Base-by-base conservation (phyloP, 2,888 invertebrate species). In the Eristalis intricaria region DNA sequence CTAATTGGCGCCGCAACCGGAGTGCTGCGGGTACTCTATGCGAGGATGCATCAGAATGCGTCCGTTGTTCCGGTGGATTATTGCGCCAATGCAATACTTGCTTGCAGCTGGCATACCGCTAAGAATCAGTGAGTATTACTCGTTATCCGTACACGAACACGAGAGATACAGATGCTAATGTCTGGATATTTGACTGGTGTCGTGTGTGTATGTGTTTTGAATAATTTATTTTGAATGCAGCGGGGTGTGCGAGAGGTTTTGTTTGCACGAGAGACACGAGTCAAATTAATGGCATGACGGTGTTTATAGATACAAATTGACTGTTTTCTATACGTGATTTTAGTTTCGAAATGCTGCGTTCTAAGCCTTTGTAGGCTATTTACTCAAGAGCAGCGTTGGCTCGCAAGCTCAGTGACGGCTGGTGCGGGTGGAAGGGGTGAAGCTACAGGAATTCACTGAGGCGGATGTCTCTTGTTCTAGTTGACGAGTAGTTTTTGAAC, bases 1-100 rank as follows among this genome's bases (percentile, higher is more conserved):
- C 82, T 94, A 15, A 93, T 93, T 26, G 94, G 94, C 4, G 92
- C 93, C 15, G 95, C 95, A 11, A 94, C 95, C 76, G 96, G 96
- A 11, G 91, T 96, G 0, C 90, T 96, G 38, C 91, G 93, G 50
- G 91, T 93, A 0, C 88, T 92, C 15, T 90, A 91, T 10, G 89
- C 92, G 1, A 90, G 92, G 60, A 77, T 90, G 3, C 82, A 91
- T n/a, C 90, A 91, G 11, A 89, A 90, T 58, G 93, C 93, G 0
- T 91, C 93, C 88, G 76, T 94, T 64, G 93, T 94, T 61, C 94
- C 94, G 1, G 94, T 93, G 7, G 94, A 94, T 89, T 91, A 91
- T 71, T 93, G 93, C 79, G 92, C 93, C 40, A 94, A 93, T 89
- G 91, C 93, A 66, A 90, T 94, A 63, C 89, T 94, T 81, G 93